phyloP scores from a whole-genome alignment of 2,113 vertebrate genomes.

The Xenopus borealis region DNA sequence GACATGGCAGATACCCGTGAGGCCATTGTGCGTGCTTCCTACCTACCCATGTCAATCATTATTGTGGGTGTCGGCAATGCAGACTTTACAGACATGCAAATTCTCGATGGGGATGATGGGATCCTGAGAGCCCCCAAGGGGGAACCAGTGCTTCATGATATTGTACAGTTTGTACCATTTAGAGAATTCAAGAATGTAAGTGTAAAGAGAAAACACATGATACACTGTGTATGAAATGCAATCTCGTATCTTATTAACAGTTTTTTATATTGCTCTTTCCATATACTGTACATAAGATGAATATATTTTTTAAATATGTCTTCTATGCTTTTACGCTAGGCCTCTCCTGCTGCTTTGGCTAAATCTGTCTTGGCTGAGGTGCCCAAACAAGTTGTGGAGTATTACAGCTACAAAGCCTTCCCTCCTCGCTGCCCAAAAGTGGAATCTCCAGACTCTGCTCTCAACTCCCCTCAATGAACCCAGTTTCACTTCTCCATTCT shows the following conservation, averaged over 20 bases:
- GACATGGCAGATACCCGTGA: conserved; percentile 92
- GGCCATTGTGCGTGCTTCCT: conserved; percentile 88
- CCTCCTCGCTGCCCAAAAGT: conserved; percentile 68
- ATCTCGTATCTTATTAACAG: neutral
- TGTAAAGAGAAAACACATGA: conserved; percentile 24
- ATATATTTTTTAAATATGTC: too few species aligned
- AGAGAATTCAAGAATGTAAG: conserved; percentile 93
- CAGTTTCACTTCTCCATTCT: neutral
- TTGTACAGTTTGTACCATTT: conserved; percentile 94
- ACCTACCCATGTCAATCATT: conserved; percentile 92
- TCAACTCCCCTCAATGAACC: conserved; percentile 66
- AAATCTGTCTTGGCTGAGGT: conserved; percentile 92
- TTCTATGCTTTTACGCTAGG: conserved; percentile 62
- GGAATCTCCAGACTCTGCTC: conserved; percentile 60
- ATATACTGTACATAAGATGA: too few species aligned
- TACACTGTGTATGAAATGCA: neutral
- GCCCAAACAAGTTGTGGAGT: conserved; percentile 91
- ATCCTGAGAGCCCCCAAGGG: conserved; percentile 83
- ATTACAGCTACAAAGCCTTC: conserved; percentile 87
- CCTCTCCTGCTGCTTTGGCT: conserved; percentile 83
- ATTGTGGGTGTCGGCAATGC: conserved; percentile 93
- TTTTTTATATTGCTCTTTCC: neutral
- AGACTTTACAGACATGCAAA: conserved; percentile 94
- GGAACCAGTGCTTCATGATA: conserved; percentile 84
- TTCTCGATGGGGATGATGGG: conserved; percentile 86